phyloP scores from a whole-genome alignment of 2,113 vertebrate species.

The Channa maculata region DNA sequence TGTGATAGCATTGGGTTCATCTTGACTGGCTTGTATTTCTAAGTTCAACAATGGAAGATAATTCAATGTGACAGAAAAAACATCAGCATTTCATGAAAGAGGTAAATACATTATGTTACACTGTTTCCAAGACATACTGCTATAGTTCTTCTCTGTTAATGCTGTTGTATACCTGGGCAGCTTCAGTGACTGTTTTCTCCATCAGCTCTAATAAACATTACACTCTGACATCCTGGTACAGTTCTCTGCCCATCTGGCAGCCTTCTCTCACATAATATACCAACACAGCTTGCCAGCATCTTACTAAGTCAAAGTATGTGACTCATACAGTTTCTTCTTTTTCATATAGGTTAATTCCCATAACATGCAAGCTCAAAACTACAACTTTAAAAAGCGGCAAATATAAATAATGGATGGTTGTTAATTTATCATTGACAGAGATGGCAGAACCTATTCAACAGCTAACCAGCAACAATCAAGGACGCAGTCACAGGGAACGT shows the following conservation, averaged over 20 bases:
- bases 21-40: conserved; percentile 11
- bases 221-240: conserved; percentile 48
- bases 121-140: conserved; percentile 8
- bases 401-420: neutral
- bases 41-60: neutral
- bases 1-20: conserved; percentile 35
- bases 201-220: conserved; percentile 57
- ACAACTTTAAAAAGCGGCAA: neutral
- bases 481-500: conserved; percentile 80
- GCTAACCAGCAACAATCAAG: conserved; percentile 86
- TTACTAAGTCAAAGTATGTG: conserved; percentile 23
- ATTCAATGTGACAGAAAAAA: neutral
- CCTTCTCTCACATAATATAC: conserved; percentile 25
- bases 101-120: too few species aligned
- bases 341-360: neutral
- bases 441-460: conserved; percentile 93
- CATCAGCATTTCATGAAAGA: too few species aligned
- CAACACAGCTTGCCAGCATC: conserved; percentile 24
- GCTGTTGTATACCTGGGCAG: conserved; percentile 46
- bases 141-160: conserved; percentile 30
- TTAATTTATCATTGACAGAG: conserved; percentile 79
- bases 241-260: conserved; percentile 44
- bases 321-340: too few species aligned
- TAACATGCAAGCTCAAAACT: neutral
- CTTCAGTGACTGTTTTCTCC: conserved; percentile 46